Conservation (phyloP, 2,888 invertebrate genomes). For the Bembecia ichneumoniformis region DNA sequence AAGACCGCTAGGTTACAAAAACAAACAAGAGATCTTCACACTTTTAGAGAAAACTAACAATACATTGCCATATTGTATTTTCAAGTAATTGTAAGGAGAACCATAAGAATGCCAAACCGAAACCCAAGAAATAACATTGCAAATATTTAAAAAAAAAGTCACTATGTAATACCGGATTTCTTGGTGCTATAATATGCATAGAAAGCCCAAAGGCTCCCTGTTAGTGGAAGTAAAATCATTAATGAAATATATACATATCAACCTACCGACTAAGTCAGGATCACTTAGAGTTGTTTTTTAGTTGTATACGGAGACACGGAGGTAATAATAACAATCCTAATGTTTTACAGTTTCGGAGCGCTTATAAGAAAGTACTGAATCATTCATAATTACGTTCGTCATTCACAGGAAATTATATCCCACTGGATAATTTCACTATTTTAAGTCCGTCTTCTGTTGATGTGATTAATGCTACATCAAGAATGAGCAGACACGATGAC, state of each 20-base stretch:
- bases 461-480: neutral
- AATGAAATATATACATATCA: neutral
- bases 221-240: neutral
- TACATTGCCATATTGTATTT: neutral
- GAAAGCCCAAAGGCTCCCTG: neutral
- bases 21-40: neutral
- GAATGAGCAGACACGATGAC: neutral
- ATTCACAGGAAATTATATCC: neutral
- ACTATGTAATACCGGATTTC: neutral
- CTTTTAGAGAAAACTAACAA: neutral
- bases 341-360: neutral
- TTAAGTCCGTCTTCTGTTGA: neutral
- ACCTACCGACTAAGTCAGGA: too few species aligned
- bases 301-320: neutral
- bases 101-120: neutral
- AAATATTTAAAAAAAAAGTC: neutral
- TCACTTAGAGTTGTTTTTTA: neutral
- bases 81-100: neutral
- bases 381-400: neutral
- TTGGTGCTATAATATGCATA: neutral
- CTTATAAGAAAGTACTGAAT: neutral
- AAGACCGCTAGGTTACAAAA: neutral
- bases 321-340: neutral
- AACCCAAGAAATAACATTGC: neutral
- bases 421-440: neutral